A percentile compares a stretch with the other conserved stretches of the same genome.
Conservation (phyloP, 1,140 invertebrate species). For the Charaxes varanes region DNA sequence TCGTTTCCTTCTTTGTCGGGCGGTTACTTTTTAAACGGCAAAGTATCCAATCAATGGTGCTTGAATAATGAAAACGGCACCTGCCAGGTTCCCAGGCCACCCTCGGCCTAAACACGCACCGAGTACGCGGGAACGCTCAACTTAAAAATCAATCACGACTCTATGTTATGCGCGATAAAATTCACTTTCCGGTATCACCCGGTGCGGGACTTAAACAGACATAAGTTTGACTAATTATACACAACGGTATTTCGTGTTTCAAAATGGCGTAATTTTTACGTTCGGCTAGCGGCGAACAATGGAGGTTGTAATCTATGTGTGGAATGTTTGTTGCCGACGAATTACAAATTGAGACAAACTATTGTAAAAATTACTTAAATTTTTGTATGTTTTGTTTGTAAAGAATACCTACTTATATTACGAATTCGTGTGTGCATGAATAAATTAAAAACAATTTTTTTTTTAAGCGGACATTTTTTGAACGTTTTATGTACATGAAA, state of each 20-base stretch:
- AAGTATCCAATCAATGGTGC: slow-evolving; percentile 73
- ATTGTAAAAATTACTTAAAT: too few relatives aligned
- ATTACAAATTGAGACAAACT: slow-evolving; percentile 10
- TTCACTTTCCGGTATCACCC: slow-evolving; percentile 18
- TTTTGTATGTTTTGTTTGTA: too few relatives aligned
- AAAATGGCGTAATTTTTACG: slow-evolving; percentile 32
- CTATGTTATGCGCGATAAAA: slow-evolving; percentile 27
- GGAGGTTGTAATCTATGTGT: slow-evolving; percentile 2
- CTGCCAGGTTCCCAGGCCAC: slow-evolving; percentile 63
- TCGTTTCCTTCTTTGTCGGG: slow-evolving; percentile 56
- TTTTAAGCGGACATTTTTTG: too few relatives aligned
- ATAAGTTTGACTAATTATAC: slow-evolving; percentile 60
- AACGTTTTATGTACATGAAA: too few relatives aligned
- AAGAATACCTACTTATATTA: too few relatives aligned
- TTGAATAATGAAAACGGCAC: slow-evolving; percentile 72
- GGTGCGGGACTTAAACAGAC: slow-evolving; percentile 28
- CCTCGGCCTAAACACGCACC: slow-evolving; percentile 60
- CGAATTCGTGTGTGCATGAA: too few relatives aligned
- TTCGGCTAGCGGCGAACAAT: slow-evolving; percentile 8
- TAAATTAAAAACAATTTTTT: too few relatives aligned
- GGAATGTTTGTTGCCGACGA: slow-evolving; percentile 4
- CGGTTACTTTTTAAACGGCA: slow-evolving; percentile 71
- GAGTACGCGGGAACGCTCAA: slow-evolving; percentile 26
- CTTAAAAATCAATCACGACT: slow-evolving; percentile 31
- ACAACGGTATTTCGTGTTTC: slow-evolving; percentile 51